phyloP scores from a whole-genome alignment of 2,797 vertebrate species.

The Tokudaia tokunoshimensis region DNA sequence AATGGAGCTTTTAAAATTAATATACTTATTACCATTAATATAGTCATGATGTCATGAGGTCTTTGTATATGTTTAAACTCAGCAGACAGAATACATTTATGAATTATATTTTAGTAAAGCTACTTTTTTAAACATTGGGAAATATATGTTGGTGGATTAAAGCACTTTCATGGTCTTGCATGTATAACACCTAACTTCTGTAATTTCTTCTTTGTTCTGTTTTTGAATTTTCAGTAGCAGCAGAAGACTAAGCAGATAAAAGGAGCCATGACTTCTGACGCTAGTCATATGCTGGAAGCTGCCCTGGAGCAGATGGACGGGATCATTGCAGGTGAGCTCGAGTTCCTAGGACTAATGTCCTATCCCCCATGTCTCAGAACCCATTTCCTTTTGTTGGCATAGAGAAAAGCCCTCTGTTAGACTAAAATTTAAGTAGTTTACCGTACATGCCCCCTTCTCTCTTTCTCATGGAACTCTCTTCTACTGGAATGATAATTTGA shows the following conservation, averaged over 20 bases:
- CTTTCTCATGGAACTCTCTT: not conserved
- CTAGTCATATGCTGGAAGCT: slow-evolving; percentile 93
- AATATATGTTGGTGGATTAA: not conserved
- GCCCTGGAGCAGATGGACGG: slow-evolving; percentile 96
- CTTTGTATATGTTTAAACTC: not conserved
- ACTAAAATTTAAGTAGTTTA: slow-evolving; percentile 2
- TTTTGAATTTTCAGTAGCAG: slow-evolving; percentile 80
- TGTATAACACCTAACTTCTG: not conserved
- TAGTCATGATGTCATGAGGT: not conserved
- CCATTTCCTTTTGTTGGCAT: not conserved
- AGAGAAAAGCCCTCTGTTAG: not conserved
- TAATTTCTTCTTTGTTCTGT: slow-evolving; percentile 71
- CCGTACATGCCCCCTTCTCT: not conserved
- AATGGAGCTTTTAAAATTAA: not conserved
- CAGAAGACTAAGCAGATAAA: slow-evolving; percentile 58
- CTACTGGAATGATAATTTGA: not conserved
- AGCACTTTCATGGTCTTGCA: not conserved
- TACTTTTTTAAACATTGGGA: not conserved
- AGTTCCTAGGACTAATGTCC: fast-evolving
- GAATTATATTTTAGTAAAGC: too few species aligned
- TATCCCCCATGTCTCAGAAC: fast-evolving
- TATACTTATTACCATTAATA: not conserved
- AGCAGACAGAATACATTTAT: not conserved
- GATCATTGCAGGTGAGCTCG: slow-evolving; percentile 93
- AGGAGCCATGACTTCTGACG: slow-evolving; percentile 92